phyloP scores from a whole-genome alignment of 2,797 vertebrate genomes.

The Paguma larvata region DNA sequence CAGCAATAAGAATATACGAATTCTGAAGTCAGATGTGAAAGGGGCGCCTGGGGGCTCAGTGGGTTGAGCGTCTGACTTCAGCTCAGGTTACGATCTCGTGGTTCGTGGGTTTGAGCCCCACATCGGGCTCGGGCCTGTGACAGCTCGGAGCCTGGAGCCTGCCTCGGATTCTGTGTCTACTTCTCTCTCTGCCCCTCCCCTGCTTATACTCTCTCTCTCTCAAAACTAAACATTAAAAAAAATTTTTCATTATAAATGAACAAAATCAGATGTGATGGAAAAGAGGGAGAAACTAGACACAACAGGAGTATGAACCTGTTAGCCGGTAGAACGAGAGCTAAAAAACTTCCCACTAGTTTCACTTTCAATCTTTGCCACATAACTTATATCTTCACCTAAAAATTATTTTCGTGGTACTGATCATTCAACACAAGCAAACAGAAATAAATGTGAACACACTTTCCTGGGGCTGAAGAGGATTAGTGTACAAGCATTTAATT shows the following conservation, averaged over 20 bases:
- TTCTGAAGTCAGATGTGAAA: neutral
- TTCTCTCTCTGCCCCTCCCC: no score
- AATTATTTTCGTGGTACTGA: neutral
- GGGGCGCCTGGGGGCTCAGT: no score
- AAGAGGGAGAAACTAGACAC: neutral
- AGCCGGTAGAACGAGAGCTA: neutral
- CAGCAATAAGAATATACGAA: neutral
- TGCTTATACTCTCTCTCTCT: no score
- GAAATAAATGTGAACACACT: neutral
- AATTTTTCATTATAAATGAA: no score
- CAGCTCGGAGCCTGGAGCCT: no score
- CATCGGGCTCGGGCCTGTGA: no score
- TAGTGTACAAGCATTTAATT: neutral
- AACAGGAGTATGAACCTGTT: neutral
- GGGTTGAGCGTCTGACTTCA: no score
- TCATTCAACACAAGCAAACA: neutral
- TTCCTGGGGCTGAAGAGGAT: constrained; percentile 34
- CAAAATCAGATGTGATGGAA: neutral
- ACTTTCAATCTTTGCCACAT: neutral
- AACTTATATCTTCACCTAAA: constrained; percentile 37
- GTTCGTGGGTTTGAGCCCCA: no score
- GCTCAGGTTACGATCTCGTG: no score
- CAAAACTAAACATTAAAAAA: no score
- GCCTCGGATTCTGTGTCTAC: no score
- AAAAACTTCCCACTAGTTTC: constrained; percentile 15